Conservation (phyloP, 2,113 vertebrate genomes). For the Psittacula cyanocephala region DNA sequence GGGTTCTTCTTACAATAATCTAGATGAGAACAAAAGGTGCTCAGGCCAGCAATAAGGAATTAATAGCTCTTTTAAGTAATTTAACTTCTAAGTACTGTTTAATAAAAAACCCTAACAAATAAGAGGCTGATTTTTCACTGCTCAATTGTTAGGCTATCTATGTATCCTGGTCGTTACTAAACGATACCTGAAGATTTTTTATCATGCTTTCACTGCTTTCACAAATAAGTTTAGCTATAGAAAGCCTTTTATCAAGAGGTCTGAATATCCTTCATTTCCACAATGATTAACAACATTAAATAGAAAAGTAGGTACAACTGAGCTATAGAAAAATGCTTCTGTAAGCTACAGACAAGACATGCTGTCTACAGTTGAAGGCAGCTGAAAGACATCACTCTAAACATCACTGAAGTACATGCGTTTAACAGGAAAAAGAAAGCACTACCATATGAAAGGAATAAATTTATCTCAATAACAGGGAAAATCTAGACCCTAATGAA, state of each 20-base stretch:
- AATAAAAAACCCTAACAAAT: background rate
- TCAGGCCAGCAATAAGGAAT: background rate
- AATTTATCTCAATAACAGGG: conserved; percentile 64
- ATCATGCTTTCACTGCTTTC: background rate
- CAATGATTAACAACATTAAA: background rate
- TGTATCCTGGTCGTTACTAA: background rate
- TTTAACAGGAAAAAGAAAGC: background rate
- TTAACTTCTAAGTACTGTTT: background rate
- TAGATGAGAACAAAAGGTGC: background rate
- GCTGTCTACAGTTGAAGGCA: background rate
- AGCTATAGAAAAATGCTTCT: background rate
- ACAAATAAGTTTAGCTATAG: background rate
- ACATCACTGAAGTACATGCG: background rate
- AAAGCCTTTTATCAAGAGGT: background rate
- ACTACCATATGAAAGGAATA: conserved; percentile 15
- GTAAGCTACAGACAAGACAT: background rate
- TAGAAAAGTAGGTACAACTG: background rate
- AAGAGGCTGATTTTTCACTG: background rate
- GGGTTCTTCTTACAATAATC: background rate
- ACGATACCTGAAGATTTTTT: background rate
- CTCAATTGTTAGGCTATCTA: background rate
- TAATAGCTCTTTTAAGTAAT: background rate
- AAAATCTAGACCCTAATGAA: conserved; percentile 67
- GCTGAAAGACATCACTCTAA: background rate
- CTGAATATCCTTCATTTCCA: background rate